Conservation (phyloP, 2,113 vertebrate species). For the Hypomesus transpacificus region DNA sequence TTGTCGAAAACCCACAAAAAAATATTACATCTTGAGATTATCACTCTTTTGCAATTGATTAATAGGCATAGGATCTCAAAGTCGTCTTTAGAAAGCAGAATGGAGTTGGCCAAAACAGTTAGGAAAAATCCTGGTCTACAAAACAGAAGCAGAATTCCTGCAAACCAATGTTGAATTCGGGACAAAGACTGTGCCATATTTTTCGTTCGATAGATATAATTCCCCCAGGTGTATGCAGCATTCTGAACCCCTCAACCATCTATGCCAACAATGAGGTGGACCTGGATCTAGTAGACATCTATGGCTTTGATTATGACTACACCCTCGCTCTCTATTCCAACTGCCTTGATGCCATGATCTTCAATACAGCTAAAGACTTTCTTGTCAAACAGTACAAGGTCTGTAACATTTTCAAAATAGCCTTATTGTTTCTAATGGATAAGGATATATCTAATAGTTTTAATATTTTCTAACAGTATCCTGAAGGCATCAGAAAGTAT, state of each 20-base stretch:
- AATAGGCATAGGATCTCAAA: too few relatives aligned
- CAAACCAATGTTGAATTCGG: too few relatives aligned
- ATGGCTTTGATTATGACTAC: constrained; percentile 80
- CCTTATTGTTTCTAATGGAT: neutral
- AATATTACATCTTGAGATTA: too few relatives aligned
- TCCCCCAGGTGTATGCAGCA: constrained; percentile 76
- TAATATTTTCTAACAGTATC: constrained; percentile 66
- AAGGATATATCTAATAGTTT: neutral
- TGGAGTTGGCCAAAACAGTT: too few relatives aligned
- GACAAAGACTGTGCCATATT: neutral
- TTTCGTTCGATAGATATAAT: constrained; percentile 68
- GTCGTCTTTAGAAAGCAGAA: too few relatives aligned
- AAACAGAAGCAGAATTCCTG: too few relatives aligned
- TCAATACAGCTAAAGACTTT: constrained; percentile 65
- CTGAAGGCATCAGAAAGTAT: constrained; percentile 71
- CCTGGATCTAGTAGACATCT: constrained; percentile 74
- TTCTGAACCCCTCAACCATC: constrained; percentile 74
- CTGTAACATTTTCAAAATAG: neutral
- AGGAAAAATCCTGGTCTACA: too few relatives aligned
- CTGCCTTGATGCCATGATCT: constrained; percentile 70
- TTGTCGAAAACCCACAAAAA: too few relatives aligned
- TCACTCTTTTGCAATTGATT: too few relatives aligned
- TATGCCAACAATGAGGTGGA: constrained; percentile 83
- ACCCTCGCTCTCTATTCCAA: constrained; percentile 78
- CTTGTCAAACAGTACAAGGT: constrained; percentile 77